These are phyloP conservation scores for Lumbricus terrestris DNA, from an alignment of 2,888 invertebrate species.

Conservation along the genomic window DNA sequence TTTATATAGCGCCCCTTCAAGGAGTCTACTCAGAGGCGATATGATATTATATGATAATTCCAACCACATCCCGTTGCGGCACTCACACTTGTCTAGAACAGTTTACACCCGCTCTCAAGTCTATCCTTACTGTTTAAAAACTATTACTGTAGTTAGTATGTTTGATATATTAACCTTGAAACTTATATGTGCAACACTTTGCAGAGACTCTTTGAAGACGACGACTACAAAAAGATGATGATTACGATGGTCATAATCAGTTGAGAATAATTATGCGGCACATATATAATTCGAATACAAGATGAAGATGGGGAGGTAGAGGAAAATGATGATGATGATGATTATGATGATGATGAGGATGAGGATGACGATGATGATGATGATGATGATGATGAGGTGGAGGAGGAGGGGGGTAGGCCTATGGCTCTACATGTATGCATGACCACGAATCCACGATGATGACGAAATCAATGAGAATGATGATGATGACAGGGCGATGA, in stretches of 20 bases:
- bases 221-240: neutral
- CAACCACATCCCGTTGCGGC: neutral
- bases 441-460: neutral
- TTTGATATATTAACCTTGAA: neutral
- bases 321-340: neutral
- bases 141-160: no score
- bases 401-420: no score
- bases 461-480: neutral
- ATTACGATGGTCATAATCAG: neutral
- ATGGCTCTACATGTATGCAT: no score
- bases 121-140: no score
- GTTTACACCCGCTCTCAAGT: no score
- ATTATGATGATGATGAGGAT: neutral
- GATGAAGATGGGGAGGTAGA: neutral
- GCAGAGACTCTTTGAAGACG: neutral
- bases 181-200: no score
- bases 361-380: neutral
- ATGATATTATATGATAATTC: no score
- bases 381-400: neutral
- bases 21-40: no score
- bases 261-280: neutral
- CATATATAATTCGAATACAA: no score
- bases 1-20: no score
- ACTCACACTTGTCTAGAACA: no score
- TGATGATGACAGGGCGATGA: neutral